phyloP scores from a whole-genome alignment of 1,140 invertebrate genomes.

The Bombyx mori region ASM3026992v2 NC_085107.1:11591501-11592000 shows the following conservation, averaged over 20 bases:
- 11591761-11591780: conserved; percentile 96
- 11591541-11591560: conserved; percentile 94
- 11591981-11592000: background rate
- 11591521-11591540: conserved; percentile 99
- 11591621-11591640: conserved; percentile 95
- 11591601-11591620: conserved; percentile 95
- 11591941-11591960: conserved; percentile 78
- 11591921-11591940: conserved; percentile 68
- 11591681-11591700: conserved; percentile 5
- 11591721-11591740: background rate
- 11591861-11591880: conserved; percentile 77
- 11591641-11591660: conserved; percentile 84
- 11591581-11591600: conserved; percentile 97
- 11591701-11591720: background rate
- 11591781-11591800: conserved; percentile 84
- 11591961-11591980: background rate
- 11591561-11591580: conserved; percentile 94
- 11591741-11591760: conserved; percentile 84
- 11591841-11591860: conserved; percentile 80
- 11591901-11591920: conserved; percentile 88
- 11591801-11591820: conserved; percentile 75
- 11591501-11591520: conserved; percentile 96
- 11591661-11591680: conserved; percentile 77
- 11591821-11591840: conserved; percentile 87
- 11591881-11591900: conserved; percentile 94